Base-by-base conservation (phyloP, 2,797 vertebrate genomes). In the Halcyon smyrnensis region DNA sequence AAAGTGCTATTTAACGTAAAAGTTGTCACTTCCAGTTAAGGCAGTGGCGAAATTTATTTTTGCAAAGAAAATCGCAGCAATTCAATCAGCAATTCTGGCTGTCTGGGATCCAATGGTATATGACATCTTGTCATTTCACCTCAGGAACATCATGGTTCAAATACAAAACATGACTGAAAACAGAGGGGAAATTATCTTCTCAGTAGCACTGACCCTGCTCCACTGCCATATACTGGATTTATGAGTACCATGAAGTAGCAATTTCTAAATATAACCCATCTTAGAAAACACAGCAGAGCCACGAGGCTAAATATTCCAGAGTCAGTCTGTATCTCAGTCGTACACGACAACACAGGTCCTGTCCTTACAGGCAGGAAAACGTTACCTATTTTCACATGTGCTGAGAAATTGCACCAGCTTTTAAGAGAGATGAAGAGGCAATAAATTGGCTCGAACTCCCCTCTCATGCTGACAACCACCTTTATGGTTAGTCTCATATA, bases 281-380 rank as follows among this genome's bases (percentile, higher is more conserved):
- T 50, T 1, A 70, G 51, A 16, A 79, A 46, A 83, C 0, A 18
- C 75, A 50, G 50, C 67, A 34, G 28, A 82, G 63, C 37, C 37
- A 12, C 3, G 3, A 20, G 34, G 46, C 11, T 24, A 34, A 57
- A n/a, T 12, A 19, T 2, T 16, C 59, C 67, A 4, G 4, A 13
- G n/a, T 1, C 57, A 28, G 36, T 4, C 0, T 0, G 4, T 11
- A 8, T 8, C 27, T 37, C 5, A 3, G 60, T 5, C 4, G 0
- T 6, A 0, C 3, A 0, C 2, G 12, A 30, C 4, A 1, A 34
- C 2, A 12, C 60, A 57, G 9, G 62, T 5, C 23, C 32, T 12
- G 59, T 6, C 25, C 28, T 12, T 6, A 53, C 12, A 3, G 2
- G 4, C 32, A 53, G 11, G 4, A 50, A 51, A 68, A 53, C 0